phyloP scores from a whole-genome alignment of 2,888 invertebrate species.

The Tanypteryx hageni region DNA sequence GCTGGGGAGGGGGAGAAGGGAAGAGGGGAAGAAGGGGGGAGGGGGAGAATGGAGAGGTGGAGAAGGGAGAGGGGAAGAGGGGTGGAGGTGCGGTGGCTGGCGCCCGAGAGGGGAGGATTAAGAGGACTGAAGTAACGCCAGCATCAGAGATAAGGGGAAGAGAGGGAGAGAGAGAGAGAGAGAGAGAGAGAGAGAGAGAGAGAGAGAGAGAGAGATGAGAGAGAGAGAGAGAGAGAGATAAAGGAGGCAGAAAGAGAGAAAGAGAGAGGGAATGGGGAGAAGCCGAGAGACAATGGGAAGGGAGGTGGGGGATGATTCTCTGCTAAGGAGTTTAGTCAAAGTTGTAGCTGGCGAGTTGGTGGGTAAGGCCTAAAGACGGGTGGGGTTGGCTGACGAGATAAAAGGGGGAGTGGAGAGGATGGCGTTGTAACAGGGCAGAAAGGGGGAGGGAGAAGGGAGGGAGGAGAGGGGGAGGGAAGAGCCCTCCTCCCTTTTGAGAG shows the following conservation, averaged over 20 bases:
- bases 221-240: not conserved
- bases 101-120: conserved; percentile 24
- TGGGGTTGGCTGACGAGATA: not conserved
- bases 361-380: conserved; percentile 44
- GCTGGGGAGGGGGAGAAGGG: not conserved
- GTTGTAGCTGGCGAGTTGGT: conserved; percentile 43
- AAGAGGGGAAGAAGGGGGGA: not conserved
- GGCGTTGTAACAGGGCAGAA: not conserved
- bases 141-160: conserved; percentile 49
- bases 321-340: conserved; percentile 54
- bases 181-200: not conserved
- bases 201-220: not conserved
- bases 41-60: not conserved
- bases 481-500: not conserved
- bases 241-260: not conserved
- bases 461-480: not conserved
- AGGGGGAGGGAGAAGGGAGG: not conserved
- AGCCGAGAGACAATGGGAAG: not conserved
- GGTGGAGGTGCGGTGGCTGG: not conserved
- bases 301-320: conserved; percentile 26
- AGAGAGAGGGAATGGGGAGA: conserved; percentile 18
- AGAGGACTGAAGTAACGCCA: not conserved
- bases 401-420: not conserved
- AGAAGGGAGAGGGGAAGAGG: conserved; percentile 28
- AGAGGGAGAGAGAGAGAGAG: conserved; percentile 6